A percentile compares a stretch with the other conserved stretches of the same genome.
These are phyloP conservation scores for Embiotoca jacksoni DNA, from an alignment of 2,113 vertebrate genomes.

Conservation along the genomic window DNA sequence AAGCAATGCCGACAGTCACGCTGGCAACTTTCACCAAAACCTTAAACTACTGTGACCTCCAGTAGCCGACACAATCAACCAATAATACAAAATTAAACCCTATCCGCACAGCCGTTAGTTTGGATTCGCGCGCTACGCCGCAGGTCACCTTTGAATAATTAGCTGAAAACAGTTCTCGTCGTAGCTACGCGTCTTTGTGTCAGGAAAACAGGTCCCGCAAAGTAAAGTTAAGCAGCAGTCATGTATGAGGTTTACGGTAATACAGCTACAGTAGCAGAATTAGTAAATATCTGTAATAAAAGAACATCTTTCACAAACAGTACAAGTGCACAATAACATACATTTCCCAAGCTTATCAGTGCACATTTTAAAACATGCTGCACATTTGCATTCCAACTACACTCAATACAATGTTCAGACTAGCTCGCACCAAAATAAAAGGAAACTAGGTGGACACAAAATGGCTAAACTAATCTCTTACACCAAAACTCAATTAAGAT, in stretches of 20 bases:
- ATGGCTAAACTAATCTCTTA: constrained; percentile 74
- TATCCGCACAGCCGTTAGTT: constrained; percentile 16
- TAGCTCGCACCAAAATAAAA: constrained; percentile 87
- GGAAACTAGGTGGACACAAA: constrained; percentile 62
- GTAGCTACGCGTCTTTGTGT: constrained; percentile 51
- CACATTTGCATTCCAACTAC: constrained; percentile 91
- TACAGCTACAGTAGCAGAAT: constrained; percentile 89
- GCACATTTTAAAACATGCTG: constrained; percentile 95
- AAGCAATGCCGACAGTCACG: constrained; percentile 15
- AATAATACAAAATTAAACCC: constrained; percentile 19
- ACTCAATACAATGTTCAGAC: constrained; percentile 88
- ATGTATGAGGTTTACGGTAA: constrained; percentile 81
- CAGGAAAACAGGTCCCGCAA: constrained; percentile 49
- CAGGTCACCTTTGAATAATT: constrained; percentile 28
- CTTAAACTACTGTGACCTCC: constrained; percentile 9
- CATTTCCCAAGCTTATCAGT: constrained; percentile 92
- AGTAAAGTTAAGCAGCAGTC: constrained; percentile 88
- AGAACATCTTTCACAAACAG: constrained; percentile 83
- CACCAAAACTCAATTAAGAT: constrained; percentile 58
- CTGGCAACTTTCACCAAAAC: constrained; percentile 8
- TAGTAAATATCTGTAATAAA: constrained; percentile 87
- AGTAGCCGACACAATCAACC: constrained; percentile 18
- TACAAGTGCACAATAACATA: constrained; percentile 89
- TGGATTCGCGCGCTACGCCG: constrained; percentile 20
- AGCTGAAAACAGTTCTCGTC: constrained; percentile 44